Conservation (phyloP, 2,797 vertebrate species). For the Saxicola maurus region DNA sequence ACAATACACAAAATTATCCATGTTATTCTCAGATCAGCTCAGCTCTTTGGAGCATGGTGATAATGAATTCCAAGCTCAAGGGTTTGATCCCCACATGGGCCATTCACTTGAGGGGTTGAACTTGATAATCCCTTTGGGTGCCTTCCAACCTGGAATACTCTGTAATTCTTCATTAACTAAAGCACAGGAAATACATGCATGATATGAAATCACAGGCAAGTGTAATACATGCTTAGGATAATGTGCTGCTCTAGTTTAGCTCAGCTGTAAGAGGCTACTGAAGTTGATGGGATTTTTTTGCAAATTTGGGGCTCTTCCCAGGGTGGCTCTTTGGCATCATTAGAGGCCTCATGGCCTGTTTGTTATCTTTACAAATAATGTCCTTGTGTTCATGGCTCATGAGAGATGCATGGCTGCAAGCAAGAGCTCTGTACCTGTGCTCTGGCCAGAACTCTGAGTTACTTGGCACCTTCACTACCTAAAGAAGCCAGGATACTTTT, state of each 20-base stretch:
- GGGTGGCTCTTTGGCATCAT: not conserved
- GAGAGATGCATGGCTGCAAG: fast-evolving
- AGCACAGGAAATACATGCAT: not conserved
- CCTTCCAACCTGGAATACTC: not conserved
- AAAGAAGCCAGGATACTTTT: not conserved
- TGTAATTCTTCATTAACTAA: not conserved
- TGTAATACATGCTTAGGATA: not conserved
- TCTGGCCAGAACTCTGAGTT: not conserved
- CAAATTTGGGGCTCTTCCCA: not conserved
- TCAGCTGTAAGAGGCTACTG: not conserved
- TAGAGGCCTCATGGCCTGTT: not conserved
- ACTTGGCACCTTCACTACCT: not conserved
- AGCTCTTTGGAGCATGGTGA: not conserved
- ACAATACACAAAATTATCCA: not conserved
- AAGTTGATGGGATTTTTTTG: not conserved
- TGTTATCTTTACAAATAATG: not conserved
- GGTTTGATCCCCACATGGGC: not conserved
- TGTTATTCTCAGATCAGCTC: not conserved
- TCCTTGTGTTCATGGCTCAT: not conserved
- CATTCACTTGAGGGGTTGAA: not conserved
- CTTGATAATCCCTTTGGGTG: not conserved
- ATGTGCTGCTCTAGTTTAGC: not conserved
- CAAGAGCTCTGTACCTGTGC: fast-evolving
- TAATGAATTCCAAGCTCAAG: not conserved
- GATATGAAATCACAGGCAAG: not conserved